Percentiles rank a stretch among this genome's conserved stretches.
Conservation (phyloP, 1,140 invertebrate genomes). For the Neodiprion pinetum region DNA sequence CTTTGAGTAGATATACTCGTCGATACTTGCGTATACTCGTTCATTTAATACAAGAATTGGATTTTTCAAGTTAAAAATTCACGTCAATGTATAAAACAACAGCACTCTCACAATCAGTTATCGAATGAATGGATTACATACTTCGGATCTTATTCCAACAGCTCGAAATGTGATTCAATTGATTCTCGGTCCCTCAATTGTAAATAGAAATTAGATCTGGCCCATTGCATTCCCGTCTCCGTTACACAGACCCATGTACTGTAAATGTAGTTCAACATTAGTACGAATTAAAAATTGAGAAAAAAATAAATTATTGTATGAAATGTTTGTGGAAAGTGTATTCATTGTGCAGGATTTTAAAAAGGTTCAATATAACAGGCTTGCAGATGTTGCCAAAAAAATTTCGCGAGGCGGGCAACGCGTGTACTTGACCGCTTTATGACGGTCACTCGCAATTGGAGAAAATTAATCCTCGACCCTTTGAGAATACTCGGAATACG, state of each 20-base stretch:
- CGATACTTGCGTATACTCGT: too few relatives aligned
- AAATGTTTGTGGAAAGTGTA: constrained; percentile 28
- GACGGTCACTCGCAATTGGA: too few relatives aligned
- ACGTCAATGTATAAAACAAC: not conserved
- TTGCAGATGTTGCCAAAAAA: too few relatives aligned
- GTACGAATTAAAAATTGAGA: constrained; percentile 32
- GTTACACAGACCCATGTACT: constrained; percentile 32
- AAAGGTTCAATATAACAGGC: not conserved
- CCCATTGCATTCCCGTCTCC: constrained; percentile 29
- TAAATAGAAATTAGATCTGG: constrained; percentile 13
- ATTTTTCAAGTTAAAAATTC: not conserved
- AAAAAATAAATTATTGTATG: constrained; percentile 39
- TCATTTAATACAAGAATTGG: not conserved
- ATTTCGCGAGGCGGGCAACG: too few relatives aligned
- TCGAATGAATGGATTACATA: constrained; percentile 10
- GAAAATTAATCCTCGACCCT: too few relatives aligned
- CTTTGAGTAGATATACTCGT: too few relatives aligned
- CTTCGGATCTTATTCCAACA: constrained; percentile 9
- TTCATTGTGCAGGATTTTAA: not conserved
- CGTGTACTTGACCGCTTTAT: too few relatives aligned
- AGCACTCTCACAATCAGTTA: not conserved
- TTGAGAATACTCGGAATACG: too few relatives aligned
- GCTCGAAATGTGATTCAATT: constrained; percentile 4
- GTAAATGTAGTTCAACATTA: constrained; percentile 32
- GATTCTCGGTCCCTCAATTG: constrained; percentile 18